Evolutionary conservation across 2,888 invertebrate species (phyloP), one percentile per base, ranked within the genome.

Genomic region (Strigamia maritima): DNA sequence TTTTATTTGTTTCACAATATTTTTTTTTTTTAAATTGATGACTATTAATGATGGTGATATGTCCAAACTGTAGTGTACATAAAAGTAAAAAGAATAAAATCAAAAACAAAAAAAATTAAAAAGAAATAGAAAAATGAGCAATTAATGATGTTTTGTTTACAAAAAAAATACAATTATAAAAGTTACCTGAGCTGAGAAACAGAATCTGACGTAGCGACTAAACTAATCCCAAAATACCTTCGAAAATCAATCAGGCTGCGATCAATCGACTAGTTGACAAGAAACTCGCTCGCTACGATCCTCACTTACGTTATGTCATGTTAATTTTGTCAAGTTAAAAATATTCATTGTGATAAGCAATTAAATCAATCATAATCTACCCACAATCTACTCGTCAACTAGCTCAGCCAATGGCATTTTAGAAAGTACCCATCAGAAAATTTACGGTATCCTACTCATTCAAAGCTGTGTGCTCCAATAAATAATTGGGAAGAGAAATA

Each of bases 141-240:
- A 70, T 70, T 12, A 70, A 70, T 70, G 14, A 70, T 26, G 1
- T 70, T 65, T 65, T n/a, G n/a, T 14, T 28, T 8, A 28, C 4
- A n/a, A 19, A 6, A n/a, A 12, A 24, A 24, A 22, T 22, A 60
- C 10, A 24, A 8, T n/a, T 16, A 4, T 19, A 54, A 54, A 3
- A 0, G 54, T 54, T 28, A 70, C 70, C 70, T 70, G 70, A 70
- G 70, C 70, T 70, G 70, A 70, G 70, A 28, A 70, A 70, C 26
- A 70, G 8, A 26, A 12, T 70, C 24, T 16, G n/a, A n/a, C n/a
- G n/a, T n/a, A n/a, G n/a, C n/a, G n/a, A n/a, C n/a, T n/a, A n/a
- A n/a, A n/a, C n/a, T n/a, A n/a, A n/a, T n/a, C n/a, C n/a, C n/a
- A n/a, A n/a, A n/a, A n/a, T 1, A 16, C 14, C 26, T 14, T 1